A percentile compares a stretch with the other conserved stretches of the same genome.
Conservation (phyloP, 1,140 invertebrate genomes). For the Aleiodes sp. region DNA sequence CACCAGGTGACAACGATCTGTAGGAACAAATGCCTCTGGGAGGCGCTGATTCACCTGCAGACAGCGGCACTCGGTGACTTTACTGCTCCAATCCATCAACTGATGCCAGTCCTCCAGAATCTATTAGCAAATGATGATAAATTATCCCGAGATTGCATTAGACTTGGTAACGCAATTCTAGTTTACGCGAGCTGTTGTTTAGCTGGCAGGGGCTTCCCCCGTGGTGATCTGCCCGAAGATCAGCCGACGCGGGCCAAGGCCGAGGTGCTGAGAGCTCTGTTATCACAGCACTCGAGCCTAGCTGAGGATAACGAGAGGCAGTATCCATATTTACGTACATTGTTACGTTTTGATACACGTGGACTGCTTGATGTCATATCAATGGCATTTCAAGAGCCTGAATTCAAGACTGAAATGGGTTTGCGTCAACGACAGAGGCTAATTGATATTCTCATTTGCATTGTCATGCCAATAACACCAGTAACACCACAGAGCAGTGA, state of each 20-base stretch:
- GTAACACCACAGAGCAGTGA: constrained; percentile 51
- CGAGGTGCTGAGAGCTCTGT: constrained; percentile 74
- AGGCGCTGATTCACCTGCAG: constrained; percentile 89
- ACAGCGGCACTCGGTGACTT: constrained; percentile 88
- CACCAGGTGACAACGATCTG: constrained; percentile 89
- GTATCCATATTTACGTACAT: constrained; percentile 82
- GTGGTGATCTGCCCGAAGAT: constrained; percentile 82
- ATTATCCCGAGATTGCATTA: constrained; percentile 63
- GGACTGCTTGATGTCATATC: constrained; percentile 92
- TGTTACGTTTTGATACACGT: constrained; percentile 80
- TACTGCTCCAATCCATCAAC: constrained; percentile 83
- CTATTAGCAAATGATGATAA: constrained; percentile 50
- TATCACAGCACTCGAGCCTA: constrained; percentile 76
- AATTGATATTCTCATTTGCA: constrained; percentile 82
- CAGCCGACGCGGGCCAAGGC: constrained; percentile 77
- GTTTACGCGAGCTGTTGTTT: constrained; percentile 95
- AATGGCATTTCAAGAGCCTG: constrained; percentile 87
- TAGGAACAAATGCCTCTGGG: constrained; percentile 80
- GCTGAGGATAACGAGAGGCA: constrained; percentile 73
- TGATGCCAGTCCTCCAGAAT: constrained; percentile 70
- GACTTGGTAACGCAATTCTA: constrained; percentile 88
- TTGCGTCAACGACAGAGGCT: constrained; percentile 79
- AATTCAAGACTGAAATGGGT: constrained; percentile 79
- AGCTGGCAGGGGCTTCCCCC: constrained; percentile 89
- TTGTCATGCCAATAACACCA: constrained; percentile 72